phyloP scores from a whole-genome alignment of 2,113 vertebrate species.

The Lota lota region DNA sequence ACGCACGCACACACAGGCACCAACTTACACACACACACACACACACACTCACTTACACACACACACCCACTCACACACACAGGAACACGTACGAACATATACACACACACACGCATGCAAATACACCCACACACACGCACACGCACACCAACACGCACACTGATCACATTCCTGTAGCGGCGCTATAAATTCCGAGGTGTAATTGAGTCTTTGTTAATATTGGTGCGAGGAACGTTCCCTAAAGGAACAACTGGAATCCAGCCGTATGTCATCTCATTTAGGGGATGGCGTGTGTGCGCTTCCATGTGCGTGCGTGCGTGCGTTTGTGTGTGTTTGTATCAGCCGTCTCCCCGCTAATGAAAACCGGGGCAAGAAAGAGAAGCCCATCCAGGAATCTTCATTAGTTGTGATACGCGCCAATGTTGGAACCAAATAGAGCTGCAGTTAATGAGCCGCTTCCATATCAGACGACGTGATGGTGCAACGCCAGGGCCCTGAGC shows the following conservation, averaged over 20 bases:
- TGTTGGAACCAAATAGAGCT: no score
- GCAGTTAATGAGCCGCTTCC: no score
- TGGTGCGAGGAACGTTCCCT: conserved; percentile 18
- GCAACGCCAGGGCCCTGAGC: no score
- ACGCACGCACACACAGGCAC: no score
- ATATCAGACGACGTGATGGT: no score
- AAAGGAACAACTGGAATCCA: conserved; percentile 19
- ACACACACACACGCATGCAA: no score
- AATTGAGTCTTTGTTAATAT: conserved; percentile 49
- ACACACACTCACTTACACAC: conserved; percentile 4
- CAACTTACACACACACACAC: no score
- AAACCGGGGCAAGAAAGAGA: not conserved
- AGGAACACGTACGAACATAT: no score
- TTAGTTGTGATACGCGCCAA: no score
- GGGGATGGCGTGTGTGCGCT: not conserved
- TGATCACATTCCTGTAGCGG: conserved; percentile 26
- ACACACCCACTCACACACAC: conserved; percentile 8
- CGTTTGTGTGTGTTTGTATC: conserved; percentile 18
- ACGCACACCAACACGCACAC: not conserved
- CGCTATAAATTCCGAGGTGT: conserved; percentile 40
- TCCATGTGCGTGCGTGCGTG: conserved; percentile 1
- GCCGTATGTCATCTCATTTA: conserved; percentile 33
- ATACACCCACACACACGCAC: no score
- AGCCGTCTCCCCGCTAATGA: not conserved
- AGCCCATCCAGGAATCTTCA: no score